Base-by-base conservation (phyloP, 2,888 invertebrate genomes). In the Therioaphis trifolii region DNA sequence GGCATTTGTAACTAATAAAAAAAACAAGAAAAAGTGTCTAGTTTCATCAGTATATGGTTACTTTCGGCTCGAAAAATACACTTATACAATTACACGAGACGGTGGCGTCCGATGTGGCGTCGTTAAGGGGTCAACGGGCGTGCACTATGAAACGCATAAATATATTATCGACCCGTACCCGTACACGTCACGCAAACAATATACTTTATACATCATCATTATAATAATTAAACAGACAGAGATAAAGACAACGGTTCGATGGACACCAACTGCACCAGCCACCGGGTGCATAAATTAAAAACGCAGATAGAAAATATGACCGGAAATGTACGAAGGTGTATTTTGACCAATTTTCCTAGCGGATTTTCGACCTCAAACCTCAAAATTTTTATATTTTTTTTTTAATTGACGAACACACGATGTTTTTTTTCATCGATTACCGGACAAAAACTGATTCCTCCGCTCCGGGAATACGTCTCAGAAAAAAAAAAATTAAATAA, bases 41-140 rank as follows among this genome's bases (percentile, higher is more conserved):
- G 35, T 35, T 35, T 35, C 35, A 7, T 7, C 35, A n/a, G n/a
- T 35, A 35, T 35, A 35, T 5, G 35, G 35, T 35, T 58, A 11
- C 11, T 12, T 11, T 58, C 12, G 58, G 21, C 12, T 12, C 11
- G 21, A 58, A 58, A 21, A 21, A 58, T 58, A 24, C 0, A 24
- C 24, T 21, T 1, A 24, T 12, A 55, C 15, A n/a, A 55, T n/a
- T 7, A 63, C 63, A 63, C 2, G 35, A 24, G 12, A 63, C 14
- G n/a, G 0, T 35, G 27, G 14, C 21, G 29, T 29, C n/a, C 11
- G 46, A 7, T 12, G 0, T 35, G 27, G 14, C 21, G 29, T 29
- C n/a, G 35, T 12, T 15, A 12, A 29, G 63, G 21, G 63, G 76
- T 77, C 76, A 77, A 35, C 61, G 61, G 75, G 75, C 75, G 61